Conservation (phyloP, 92 coral and sea anemone species). For the Virgularia gustaviana region DNA sequence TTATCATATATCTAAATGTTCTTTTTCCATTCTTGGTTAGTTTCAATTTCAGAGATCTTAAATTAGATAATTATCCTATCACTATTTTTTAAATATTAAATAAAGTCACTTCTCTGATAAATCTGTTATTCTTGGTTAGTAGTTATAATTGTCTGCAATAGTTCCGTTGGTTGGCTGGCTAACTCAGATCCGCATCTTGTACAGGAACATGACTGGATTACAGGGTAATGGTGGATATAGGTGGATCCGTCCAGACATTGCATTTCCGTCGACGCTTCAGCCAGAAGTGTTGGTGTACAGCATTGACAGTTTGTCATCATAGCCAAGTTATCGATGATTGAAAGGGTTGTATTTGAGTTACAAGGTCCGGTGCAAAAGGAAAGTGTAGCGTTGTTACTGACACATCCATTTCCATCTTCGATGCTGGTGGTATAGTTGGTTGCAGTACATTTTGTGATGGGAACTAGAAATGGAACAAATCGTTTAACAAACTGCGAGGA, state of each 20-base stretch:
- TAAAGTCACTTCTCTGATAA: no score
- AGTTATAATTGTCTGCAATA: neutral
- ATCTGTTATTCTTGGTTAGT: neutral
- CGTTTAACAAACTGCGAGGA: no score
- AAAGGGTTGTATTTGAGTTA: constrained; percentile 10
- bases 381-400: constrained; percentile 3
- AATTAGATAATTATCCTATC: no score
- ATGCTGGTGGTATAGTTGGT: neutral
- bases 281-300: constrained; percentile 64
- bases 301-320: constrained; percentile 50
- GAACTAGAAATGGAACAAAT: constrained; percentile 24
- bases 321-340: constrained; percentile 7
- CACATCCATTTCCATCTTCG: constrained; percentile 11
- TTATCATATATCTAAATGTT: no score
- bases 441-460: constrained; percentile 7
- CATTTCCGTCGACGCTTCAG: constrained; percentile 40
- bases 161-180: neutral
- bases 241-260: constrained; percentile 58
- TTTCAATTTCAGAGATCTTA: no score
- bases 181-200: constrained; percentile 44
- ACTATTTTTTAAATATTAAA: no score
- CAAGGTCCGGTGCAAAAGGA: constrained; percentile 22
- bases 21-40: no score
- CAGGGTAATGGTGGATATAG: constrained; percentile 51
- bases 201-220: constrained; percentile 63